These are phyloP conservation scores for Caranx melampygus DNA, from an alignment of 2,113 vertebrate species.

Conservation along the genomic window DNA sequence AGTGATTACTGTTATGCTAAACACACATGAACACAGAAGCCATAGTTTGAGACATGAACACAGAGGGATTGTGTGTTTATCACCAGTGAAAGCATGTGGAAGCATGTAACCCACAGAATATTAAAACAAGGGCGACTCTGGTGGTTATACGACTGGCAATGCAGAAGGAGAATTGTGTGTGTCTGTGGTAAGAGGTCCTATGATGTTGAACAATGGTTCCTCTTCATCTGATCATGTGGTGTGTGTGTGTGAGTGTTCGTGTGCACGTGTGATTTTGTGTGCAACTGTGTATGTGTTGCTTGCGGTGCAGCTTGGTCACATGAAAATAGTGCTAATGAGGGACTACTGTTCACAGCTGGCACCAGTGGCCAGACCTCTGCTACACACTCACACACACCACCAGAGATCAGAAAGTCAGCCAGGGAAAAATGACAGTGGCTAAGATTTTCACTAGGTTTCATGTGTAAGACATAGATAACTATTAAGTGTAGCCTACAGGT, in stretches of 20 bases:
- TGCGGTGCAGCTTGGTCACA: constrained; percentile 76
- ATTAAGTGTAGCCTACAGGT: neutral
- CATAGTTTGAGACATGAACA: constrained; percentile 52
- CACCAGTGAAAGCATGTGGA: constrained; percentile 66
- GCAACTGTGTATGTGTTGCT: constrained; percentile 51
- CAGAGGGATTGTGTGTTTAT: constrained; percentile 64
- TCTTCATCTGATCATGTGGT: constrained; percentile 83
- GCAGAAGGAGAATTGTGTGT: constrained; percentile 73
- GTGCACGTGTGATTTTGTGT: constrained; percentile 67
- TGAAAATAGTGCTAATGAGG: constrained; percentile 78
- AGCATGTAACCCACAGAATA: constrained; percentile 74
- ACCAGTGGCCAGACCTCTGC: constrained; percentile 52
- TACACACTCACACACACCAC: constrained; percentile 16
- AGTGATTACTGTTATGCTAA: constrained; percentile 60
- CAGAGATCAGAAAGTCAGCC: constrained; percentile 43
- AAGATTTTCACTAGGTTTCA: constrained; percentile 26
- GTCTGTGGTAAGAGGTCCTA: constrained; percentile 78
- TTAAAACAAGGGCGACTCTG: constrained; percentile 73
- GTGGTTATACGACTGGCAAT: constrained; percentile 63
- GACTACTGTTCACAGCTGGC: constrained; percentile 73
- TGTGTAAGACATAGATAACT: neutral
- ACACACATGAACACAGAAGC: constrained; percentile 62
- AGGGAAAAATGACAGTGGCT: constrained; percentile 23
- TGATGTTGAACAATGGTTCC: constrained; percentile 81
- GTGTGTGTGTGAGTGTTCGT: constrained; percentile 38